Base-by-base conservation (phyloP, 2,888 invertebrate species). In the Cerastoderma edule region DNA sequence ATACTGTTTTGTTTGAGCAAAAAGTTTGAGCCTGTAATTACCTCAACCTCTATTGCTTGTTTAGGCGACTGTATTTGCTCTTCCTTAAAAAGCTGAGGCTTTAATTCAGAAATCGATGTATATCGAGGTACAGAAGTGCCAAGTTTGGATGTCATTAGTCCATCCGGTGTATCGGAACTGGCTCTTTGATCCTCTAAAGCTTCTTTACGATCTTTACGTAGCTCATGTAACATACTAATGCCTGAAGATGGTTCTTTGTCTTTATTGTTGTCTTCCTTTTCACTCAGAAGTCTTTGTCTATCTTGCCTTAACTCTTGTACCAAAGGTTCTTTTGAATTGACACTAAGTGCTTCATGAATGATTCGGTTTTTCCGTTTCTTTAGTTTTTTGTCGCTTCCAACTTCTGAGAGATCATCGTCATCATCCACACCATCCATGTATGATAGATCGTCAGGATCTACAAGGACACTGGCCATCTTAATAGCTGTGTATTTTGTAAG, bases 391-490 rank as follows among this genome's bases (percentile, higher is more conserved):
- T 50, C 27, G n/a, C 27, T 60, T 35, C n/a, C 24, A 8, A 22
- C 60, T 35, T 60, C 60, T 24, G 50, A 50, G 10, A 50, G n/a
- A 8, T 50, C 50, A 6, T 33, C n/a, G 2, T 68, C 64, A 27
- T 76, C 72, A 16, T 67, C 71, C 8, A 76, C 65, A 24, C 73
- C 77, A 60, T 77, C 77, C 35, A 77, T 77, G 54, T 72, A 77
- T 13, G 57, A 33, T 19, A 77, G 56, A 27, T 77, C 77, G 2
- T 77, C 77, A 33, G 66, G 54, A 54, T 77, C 77, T 1, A 73
- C 69, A 4, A 72, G 66, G 46, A 73, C 72, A 77, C 77, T 77
- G 28, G 77, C 77, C 77, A 77, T 77, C 30, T 24, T n/a, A n/a
- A n/a, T n/a, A n/a, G n/a, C n/a, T n/a, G n/a, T n/a, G n/a, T n/a